Evolutionary conservation across 2,113 vertebrate genomes (phyloP), one percentile per base, ranked within the genome.

Genomic region (Colaptes auratus): DNA sequence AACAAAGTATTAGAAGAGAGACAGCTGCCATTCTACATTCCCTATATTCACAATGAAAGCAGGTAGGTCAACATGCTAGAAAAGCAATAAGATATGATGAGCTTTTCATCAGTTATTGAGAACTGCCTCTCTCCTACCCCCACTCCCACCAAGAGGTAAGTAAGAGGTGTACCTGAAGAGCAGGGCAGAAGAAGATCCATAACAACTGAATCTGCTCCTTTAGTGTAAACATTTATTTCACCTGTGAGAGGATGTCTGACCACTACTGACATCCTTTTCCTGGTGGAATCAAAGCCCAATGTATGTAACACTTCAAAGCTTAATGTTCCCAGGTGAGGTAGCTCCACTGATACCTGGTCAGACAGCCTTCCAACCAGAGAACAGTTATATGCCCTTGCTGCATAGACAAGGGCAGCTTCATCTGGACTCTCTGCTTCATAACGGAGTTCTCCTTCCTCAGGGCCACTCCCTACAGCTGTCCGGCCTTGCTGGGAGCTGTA

Each of bases 261-360:
- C 88, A 99, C 99, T 95, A 99, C 99, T 0, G 99, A 99, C 99
- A 99, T 99, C 77, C 99, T 98, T 89, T 99, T 99, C 88, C 99
- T 98, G 87, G 98, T 74, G 42, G 99, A 98, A 97, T 99, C 99
- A 16, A 99, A 99, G 55, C 98, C 98, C 91, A 99, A 97, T 0
- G 99, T 99, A 96, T 99, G 99, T 93, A 99, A 98, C 81, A 99
- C 98, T 96, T 99, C 99, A 19, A 99, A 99, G 94, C 88, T 98
- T 91, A 99, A 96, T 70, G 98, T 98, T 66, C 99, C 99, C 96
- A 99, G 97, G 95, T 99, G 98, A 19, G 99, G 99, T 96, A 99
- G 98, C 90, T 99, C 98, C 95, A 99, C 97, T 0, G 98, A 98
- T 95, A 99, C 99, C 96, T 99, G 99, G 97, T 99, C 99, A 1